Conservation (phyloP, 2,797 vertebrate species). For the Onychomys leucogaster region DNA sequence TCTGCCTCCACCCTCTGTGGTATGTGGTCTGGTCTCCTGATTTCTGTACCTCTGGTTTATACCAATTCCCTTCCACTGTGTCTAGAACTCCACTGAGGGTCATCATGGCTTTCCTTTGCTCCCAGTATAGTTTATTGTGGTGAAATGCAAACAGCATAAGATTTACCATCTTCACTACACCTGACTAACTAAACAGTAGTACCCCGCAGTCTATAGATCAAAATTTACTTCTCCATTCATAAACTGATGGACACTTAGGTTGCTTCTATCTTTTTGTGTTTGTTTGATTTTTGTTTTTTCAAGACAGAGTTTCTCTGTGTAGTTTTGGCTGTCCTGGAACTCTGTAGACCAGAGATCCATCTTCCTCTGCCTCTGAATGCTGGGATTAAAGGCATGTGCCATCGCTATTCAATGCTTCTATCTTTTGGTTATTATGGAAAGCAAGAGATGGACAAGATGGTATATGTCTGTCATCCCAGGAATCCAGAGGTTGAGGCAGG, state of each 20-base stretch:
- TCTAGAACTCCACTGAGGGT: background rate
- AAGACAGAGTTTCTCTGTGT: background rate
- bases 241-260: background rate
- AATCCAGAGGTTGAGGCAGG: background rate
- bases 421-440: background rate
- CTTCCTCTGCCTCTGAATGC: background rate
- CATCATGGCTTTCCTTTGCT: background rate
- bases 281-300: background rate
- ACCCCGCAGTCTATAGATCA: background rate
- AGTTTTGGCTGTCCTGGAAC: background rate
- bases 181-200: background rate
- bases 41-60: constrained; percentile 26
- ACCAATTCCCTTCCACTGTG: background rate
- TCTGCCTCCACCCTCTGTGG: background rate
- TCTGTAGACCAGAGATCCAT: background rate
- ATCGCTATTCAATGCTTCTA: background rate
- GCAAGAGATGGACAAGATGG: background rate
- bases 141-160: background rate
- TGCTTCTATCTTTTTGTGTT: background rate
- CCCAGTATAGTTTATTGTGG: background rate
- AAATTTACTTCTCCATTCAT: background rate
- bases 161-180: background rate
- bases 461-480: background rate
- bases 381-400: background rate
- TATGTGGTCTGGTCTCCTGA: background rate